A percentile compares a stretch with the other conserved stretches of the same genome.
Conservation (phyloP, 2,888 invertebrate species). For the Hypercompe scribonia region DNA sequence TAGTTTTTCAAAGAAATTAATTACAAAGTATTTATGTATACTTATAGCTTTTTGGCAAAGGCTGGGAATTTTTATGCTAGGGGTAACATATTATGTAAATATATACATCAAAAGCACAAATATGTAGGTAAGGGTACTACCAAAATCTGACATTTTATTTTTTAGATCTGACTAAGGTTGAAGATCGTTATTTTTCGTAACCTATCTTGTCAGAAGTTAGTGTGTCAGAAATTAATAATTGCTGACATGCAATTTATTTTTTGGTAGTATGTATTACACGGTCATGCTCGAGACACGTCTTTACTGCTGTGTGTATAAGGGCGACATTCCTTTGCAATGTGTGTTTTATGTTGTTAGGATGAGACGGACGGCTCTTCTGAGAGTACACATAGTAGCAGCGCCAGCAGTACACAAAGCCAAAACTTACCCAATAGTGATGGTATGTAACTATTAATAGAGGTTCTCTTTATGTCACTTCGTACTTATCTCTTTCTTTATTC, state of each 20-base stretch:
- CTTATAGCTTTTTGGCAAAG: constrained; percentile 21
- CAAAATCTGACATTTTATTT: constrained; percentile 12
- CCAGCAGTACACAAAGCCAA: constrained; percentile 80
- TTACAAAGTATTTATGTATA: not conserved
- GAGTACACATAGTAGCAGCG: constrained; percentile 76
- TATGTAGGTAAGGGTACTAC: constrained; percentile 31
- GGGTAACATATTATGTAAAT: constrained; percentile 28
- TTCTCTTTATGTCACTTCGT: not conserved
- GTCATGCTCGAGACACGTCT: constrained; percentile 28
- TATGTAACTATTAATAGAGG: constrained; percentile 43
- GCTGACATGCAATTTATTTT: constrained; percentile 5
- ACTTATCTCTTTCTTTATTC: not conserved
- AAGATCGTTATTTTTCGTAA: not conserved
- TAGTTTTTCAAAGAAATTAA: not conserved
- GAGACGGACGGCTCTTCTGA: constrained; percentile 87
- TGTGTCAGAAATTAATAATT: not conserved
- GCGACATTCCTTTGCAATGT: constrained; percentile 21
- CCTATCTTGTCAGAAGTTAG: not conserved
- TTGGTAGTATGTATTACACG: constrained; percentile 33
- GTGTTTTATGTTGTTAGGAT: constrained; percentile 75
- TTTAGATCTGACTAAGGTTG: not conserved
- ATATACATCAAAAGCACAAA: constrained; percentile 14
- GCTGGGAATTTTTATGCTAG: constrained; percentile 17
- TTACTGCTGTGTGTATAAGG: constrained; percentile 17
- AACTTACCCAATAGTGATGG: constrained; percentile 81